These are phyloP conservation scores for Collichthys lucidus DNA, from an alignment of 2,113 vertebrate genomes.

Conservation along the genomic window DNA sequence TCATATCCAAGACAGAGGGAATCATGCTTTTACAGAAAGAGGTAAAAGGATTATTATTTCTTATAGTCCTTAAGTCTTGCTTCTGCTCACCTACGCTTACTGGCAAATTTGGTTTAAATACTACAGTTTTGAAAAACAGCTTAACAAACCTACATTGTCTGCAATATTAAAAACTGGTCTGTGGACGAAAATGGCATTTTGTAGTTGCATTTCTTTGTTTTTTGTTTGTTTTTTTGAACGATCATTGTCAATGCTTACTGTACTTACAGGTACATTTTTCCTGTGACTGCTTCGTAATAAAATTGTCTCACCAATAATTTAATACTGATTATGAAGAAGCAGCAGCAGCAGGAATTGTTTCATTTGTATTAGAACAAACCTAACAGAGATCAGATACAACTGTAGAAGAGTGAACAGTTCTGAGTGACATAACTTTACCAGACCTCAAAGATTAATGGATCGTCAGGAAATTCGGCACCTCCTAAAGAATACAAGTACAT, in stretches of 20 bases:
- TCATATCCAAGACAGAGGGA: slow-evolving; percentile 88
- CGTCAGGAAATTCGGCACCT: neutral
- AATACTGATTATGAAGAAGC: neutral
- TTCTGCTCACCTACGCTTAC: neutral
- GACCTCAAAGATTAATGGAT: neutral
- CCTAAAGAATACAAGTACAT: neutral
- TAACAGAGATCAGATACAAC: neutral
- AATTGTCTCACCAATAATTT: neutral
- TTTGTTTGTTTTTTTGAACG: too few species aligned
- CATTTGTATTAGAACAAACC: neutral
- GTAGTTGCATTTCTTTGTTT: neutral
- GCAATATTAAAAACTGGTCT: neutral
- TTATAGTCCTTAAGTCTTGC: neutral
- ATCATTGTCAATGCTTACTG: neutral
- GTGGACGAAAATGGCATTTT: neutral
- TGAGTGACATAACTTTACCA: neutral
- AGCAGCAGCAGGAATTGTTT: neutral
- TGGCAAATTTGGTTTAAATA: neutral
- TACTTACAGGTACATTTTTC: neutral
- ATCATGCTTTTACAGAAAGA: slow-evolving; percentile 90
- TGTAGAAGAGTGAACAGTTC: neutral
- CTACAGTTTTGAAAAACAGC: neutral
- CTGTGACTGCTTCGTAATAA: neutral
- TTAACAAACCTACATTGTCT: neutral
- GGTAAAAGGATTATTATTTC: slow-evolving; percentile 71